phyloP scores from a whole-genome alignment of 2,113 vertebrate species.

The Pongo abelii region DNA sequence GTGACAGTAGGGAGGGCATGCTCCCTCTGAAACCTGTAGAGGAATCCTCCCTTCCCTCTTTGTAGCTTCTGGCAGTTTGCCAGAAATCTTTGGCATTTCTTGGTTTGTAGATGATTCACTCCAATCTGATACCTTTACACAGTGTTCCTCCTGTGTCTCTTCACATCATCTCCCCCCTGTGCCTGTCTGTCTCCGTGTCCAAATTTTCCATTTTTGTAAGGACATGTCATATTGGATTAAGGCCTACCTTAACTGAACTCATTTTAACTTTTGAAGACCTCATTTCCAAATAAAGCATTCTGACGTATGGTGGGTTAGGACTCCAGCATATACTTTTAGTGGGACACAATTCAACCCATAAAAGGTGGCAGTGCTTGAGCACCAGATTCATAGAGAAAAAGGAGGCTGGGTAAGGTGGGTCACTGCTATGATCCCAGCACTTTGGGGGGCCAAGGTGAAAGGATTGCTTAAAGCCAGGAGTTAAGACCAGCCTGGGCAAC shows the following conservation, averaged over 20 bases:
- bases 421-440: no score
- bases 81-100: not conserved
- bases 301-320: not conserved
- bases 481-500: no score
- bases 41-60: not conserved
- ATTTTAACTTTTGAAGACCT: not conserved
- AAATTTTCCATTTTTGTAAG: not conserved
- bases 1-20: not conserved
- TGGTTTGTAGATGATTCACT: not conserved
- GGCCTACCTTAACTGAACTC: not conserved
- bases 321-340: not conserved
- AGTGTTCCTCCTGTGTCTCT: not conserved
- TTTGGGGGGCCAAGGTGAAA: no score
- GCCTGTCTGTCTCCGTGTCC: not conserved
- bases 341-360: not conserved
- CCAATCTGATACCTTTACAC: not conserved
- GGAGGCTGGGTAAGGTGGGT: not conserved
- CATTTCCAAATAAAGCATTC: not conserved
- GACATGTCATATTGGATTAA: not conserved
- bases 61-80: not conserved
- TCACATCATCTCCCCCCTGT: not conserved
- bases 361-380: not conserved
- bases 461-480: no score
- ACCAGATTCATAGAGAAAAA: not conserved
- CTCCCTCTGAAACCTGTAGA: not conserved